Base-by-base conservation (phyloP, 2,888 invertebrate species). In the Limnephilus lunatus region DNA sequence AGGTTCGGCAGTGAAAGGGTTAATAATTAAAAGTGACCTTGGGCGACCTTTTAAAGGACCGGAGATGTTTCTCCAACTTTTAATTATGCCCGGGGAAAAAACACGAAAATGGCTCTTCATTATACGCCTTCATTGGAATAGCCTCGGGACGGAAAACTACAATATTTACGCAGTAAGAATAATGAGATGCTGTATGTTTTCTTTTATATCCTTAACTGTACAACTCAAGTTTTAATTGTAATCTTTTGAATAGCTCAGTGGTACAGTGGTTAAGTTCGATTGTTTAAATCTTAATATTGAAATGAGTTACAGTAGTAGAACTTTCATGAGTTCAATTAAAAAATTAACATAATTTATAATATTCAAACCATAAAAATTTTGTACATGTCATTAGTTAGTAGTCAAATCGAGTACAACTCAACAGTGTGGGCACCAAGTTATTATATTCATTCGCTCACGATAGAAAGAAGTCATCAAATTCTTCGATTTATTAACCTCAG, bases 11-110 rank as follows among this genome's bases (percentile, higher is more conserved):
- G 80, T 30, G 88, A 89, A 89, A 89, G 88, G 88, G 88, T 89
- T 89, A 89, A 89, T 89, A 89, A 89, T 89, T 89, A 89, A 89
- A 81, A 89, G 88, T 80, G 68, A 35, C 88, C 88, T 89, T 89
- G 39, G 68, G 19, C 30, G 48, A 80, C 80, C 80, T 89, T 68
- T 80, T n/a, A 89, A 89, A 89, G 32, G 80, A 32, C 88, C 39
- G 35, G 80, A 81, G 80, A 89, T 81, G 88, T 80, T 80, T 80
- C 88, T 89, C 31, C 35, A 89, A 89, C 88, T 89, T 89, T 89
- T 80, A 89, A 89, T 89, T 89, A 39, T 81, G 31, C 81, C 81
- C 88, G 35, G 81, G 32, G 80, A 32, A 80, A 89, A 68, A 89
- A 89, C 88, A 31, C n/a, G 80, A 80, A 25, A 31, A 80, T 86